phyloP scores from a whole-genome alignment of 2,888 invertebrate genomes.

The Mesorhabditis belari region DNA sequence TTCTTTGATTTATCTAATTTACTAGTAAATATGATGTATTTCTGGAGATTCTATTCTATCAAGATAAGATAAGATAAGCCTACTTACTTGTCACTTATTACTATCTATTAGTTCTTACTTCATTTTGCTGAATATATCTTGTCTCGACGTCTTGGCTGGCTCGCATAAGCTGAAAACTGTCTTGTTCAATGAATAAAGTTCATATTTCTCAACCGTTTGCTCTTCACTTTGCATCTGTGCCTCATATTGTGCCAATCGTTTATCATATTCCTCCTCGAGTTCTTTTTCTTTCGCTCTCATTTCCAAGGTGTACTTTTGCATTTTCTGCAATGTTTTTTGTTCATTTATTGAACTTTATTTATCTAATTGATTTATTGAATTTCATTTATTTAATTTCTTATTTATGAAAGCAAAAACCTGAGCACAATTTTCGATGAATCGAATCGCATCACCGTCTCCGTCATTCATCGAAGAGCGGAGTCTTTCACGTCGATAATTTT shows the following conservation, averaged over 20 bases:
- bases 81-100: too few relatives aligned
- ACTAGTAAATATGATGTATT: too few relatives aligned
- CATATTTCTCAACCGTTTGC: conserved; percentile 43
- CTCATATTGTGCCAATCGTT: conserved; percentile 93
- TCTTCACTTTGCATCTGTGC: conserved; percentile 62
- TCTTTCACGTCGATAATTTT: conserved; percentile 71
- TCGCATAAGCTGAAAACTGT: neutral
- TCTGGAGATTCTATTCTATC: too few relatives aligned
- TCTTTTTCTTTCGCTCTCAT: conserved; percentile 73
- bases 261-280: conserved; percentile 96
- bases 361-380: neutral
- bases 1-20: too few relatives aligned
- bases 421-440: conserved; percentile 41
- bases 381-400: neutral
- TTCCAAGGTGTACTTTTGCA: neutral
- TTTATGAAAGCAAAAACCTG: conserved; percentile 13
- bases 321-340: neutral
- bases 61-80: too few relatives aligned
- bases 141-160: neutral
- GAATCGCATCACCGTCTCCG: conserved; percentile 49
- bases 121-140: too few relatives aligned
- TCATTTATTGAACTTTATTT: neutral
- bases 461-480: conserved; percentile 56
- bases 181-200: neutral
- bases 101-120: too few relatives aligned